A percentile compares a stretch with the other conserved stretches of the same genome.
Evolutionary conservation across 2,888 invertebrate species (phyloP).

Genomic region (Microctonus aethiopoides): DNA sequence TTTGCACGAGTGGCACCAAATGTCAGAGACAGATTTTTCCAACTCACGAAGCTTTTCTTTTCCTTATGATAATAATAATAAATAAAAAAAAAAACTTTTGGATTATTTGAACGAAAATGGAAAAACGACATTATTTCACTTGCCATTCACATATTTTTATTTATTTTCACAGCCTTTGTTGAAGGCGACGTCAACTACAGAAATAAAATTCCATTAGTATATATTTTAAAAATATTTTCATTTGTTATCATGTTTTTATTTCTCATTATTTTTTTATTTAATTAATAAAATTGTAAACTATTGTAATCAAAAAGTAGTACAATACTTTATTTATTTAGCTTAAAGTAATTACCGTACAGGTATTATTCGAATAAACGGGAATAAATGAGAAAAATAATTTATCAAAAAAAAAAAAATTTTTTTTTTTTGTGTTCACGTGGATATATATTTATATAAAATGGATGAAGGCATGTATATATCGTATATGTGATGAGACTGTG

Average conservation of each 20-base stretch:
- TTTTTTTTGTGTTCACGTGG: too few relatives aligned
- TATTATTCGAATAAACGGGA: too few relatives aligned
- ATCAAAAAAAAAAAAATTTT: too few relatives aligned
- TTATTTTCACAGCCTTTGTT: neutral
- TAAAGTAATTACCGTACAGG: neutral
- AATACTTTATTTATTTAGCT: neutral
- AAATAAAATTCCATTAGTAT: neutral
- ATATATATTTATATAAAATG: neutral
- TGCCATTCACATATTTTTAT: neutral
- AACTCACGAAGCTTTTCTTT: neutral
- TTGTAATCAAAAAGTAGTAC: too few relatives aligned
- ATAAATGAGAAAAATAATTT: too few relatives aligned
- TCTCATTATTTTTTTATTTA: neutral
- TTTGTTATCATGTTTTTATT: neutral
- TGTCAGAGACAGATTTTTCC: constrained; percentile 8
- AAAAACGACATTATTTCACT: neutral
- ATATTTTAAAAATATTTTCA: neutral
- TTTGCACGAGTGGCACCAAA: constrained; percentile 1
- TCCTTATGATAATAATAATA: neutral
- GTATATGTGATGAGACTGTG: too few relatives aligned
- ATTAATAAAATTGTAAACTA: too few relatives aligned
- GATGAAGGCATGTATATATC: neutral
- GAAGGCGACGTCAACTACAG: neutral
- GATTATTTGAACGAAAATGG: neutral
- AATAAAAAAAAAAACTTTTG: neutral